phyloP scores from a whole-genome alignment of 2,113 vertebrate species.

The Pseudopipra pipra region DNA sequence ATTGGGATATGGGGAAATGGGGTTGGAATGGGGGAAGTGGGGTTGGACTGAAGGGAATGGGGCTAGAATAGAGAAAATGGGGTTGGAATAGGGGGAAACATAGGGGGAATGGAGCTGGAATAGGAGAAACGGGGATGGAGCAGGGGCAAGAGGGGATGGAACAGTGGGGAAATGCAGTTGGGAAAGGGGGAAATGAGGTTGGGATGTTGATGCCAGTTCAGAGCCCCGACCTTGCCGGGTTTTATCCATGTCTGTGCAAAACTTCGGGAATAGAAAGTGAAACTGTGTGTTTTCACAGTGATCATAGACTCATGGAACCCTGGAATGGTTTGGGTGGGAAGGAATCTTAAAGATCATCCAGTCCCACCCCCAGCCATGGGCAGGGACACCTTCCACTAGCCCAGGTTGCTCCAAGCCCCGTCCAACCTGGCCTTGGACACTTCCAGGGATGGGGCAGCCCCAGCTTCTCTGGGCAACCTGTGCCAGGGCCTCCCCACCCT shows the following conservation, averaged over 20 bases:
- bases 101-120: not conserved
- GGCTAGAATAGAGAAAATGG: too few relatives aligned
- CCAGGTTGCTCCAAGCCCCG: accelerated
- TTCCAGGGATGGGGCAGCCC: not conserved
- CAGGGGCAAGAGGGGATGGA: not conserved
- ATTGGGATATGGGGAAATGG: not conserved
- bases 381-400: not conserved
- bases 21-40: not conserved
- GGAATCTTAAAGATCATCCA: not conserved
- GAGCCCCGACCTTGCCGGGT: not conserved
- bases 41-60: too few relatives aligned
- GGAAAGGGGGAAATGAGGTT: too few relatives aligned
- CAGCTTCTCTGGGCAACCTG: not conserved
- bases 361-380: accelerated
- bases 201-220: too few relatives aligned
- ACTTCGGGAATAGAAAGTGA: not conserved
- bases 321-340: not conserved
- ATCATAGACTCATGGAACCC: not conserved
- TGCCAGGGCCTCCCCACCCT: not conserved
- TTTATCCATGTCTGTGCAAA: accelerated
- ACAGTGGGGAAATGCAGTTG: too few relatives aligned
- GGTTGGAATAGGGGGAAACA: not conserved
- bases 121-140: not conserved
- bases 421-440: not conserved
- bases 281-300: not conserved